Conservation (phyloP, 1,140 invertebrate genomes). For the Vanessa tameamea region DNA sequence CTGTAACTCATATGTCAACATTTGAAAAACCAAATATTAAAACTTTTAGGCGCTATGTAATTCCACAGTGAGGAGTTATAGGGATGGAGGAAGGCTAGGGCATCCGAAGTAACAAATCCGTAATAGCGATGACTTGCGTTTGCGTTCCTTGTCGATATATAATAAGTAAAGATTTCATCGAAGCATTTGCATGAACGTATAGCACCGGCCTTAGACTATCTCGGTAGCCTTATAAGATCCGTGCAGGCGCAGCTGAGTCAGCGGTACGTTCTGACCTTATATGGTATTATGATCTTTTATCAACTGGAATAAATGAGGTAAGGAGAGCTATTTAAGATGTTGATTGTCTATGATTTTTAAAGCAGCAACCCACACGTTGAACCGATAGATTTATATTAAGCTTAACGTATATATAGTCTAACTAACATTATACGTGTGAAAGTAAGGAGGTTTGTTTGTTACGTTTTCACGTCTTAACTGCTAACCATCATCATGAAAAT, state of each 20-base stretch:
- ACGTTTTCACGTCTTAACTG: too few relatives aligned
- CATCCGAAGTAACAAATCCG: too few relatives aligned
- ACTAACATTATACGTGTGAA: too few relatives aligned
- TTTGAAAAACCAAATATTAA: too few relatives aligned
- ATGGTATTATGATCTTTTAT: conserved; percentile 7
- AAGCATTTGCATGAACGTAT: neutral
- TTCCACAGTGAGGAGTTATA: too few relatives aligned
- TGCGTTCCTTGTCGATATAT: neutral
- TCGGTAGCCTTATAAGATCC: conserved; percentile 13
- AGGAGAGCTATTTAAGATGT: conserved; percentile 1
- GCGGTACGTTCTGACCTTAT: neutral
- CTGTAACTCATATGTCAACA: too few relatives aligned
- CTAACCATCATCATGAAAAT: too few relatives aligned
- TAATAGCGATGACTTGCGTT: too few relatives aligned
- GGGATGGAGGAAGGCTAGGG: too few relatives aligned
- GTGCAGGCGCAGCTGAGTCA: conserved; percentile 3
- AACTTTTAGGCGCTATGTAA: too few relatives aligned
- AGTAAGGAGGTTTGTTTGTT: too few relatives aligned
- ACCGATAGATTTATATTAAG: neutral
- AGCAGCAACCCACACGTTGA: neutral
- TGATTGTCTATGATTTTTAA: neutral
- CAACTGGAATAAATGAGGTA: conserved; percentile 11
- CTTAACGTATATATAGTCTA: neutral
- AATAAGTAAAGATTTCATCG: neutral
- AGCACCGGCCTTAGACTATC: conserved; percentile 7